Evolutionary conservation across 2,113 vertebrate genomes (phyloP), one percentile per base, ranked within the genome.

Genomic region (Zingel zingel): DNA sequence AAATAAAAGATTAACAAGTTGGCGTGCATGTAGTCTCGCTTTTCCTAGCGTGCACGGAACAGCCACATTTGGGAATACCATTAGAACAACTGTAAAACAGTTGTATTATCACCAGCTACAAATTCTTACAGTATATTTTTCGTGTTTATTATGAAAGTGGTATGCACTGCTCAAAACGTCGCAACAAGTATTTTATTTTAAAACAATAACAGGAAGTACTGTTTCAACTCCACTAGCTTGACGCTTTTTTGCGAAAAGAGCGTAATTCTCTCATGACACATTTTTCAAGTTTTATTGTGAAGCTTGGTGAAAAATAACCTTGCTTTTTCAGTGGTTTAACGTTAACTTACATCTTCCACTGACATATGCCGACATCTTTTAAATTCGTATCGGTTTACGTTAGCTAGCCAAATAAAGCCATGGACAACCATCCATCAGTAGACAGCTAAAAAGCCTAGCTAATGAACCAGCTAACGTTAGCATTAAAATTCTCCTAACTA

Each of bases 51-150:
- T 1, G 4, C n/a, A 43, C 6, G 1, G 1, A 15, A 11, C 9
- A 19, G 39, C 25, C 18, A 15, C 3, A 0, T 56, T 45, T 53
- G 13, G 23, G 6, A 39, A 36, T 19, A 1, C n/a, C 0, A 51
- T 18, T 16, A 43, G 0, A 15, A 25, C 2, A 53, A 54, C 2
- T 50, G 13, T 21, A n/a, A 65, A 61, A 67, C 39, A 57, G 16
- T 16, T 70, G 10, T 5, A 6, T 15, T 54, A 1, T 2, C 4
- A 57, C 0, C 1, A 62, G 36, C 1, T 16, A 2, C 0, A 12
- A 0, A n/a, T 23, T 51, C 0, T n/a, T 14, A 33, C 1, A n/a
- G 0, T 1, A n/a, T 18, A 0, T 2, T 4, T 1, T 15, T 18
- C 0, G 1, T 56, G 5, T 23, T 66, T 0, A 18, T 19, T 0